phyloP scores from a whole-genome alignment of 53 echinoderm and acorn worm genomes.

The Henricia sp. region DNA sequence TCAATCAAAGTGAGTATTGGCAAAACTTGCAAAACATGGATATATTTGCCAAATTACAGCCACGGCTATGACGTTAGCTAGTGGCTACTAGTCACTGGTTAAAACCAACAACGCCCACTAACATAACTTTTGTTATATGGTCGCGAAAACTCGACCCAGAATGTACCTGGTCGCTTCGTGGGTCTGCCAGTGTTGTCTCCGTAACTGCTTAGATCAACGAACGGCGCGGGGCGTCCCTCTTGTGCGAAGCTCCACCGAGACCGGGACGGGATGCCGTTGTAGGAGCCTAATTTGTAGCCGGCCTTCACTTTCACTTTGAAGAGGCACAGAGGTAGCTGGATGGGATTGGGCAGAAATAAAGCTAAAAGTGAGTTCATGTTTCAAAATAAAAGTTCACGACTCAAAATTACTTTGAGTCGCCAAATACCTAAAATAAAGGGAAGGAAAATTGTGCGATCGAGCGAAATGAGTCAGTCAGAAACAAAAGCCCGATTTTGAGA shows the following conservation, averaged over 20 bases:
- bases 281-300: conserved; percentile 83
- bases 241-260: conserved; percentile 77
- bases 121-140: too few species aligned
- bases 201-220: conserved; percentile 79
- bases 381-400: background rate
- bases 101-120: too few species aligned
- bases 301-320: conserved; percentile 94
- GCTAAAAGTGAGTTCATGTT: background rate
- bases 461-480: too few species aligned
- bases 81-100: too few species aligned
- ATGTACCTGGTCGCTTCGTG: background rate
- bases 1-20: too few species aligned
- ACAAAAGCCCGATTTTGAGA: too few species aligned
- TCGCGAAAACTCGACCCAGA: too few species aligned
- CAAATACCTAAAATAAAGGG: too few species aligned
- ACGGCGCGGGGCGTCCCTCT: conserved; percentile 59
- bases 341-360: background rate
- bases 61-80: too few species aligned
- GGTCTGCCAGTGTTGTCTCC: conserved; percentile 38
- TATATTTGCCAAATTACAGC: too few species aligned
- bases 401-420: background rate
- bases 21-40: too few species aligned
- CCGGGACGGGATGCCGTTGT: conserved; percentile 85
- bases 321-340: conserved; percentile 77
- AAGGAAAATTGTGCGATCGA: too few species aligned